A percentile compares a stretch with the other conserved stretches of the same genome.
Evolutionary conservation across 2,113 vertebrate genomes (phyloP).

Genomic region (Balaenoptera acutorostrata): DNA sequence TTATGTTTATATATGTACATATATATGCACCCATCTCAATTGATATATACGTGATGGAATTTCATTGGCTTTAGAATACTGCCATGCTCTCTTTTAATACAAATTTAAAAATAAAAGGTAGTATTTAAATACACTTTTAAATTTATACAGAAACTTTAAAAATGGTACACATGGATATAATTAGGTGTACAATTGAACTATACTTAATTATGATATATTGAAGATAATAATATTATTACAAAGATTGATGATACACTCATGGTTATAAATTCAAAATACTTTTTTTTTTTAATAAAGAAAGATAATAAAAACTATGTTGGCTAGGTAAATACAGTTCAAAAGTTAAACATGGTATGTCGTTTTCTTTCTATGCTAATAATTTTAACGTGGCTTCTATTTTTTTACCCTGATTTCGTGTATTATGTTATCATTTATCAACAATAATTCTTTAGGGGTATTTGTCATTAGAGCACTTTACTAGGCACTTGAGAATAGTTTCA

Average conservation of each 20-base stretch:
- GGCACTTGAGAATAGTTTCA: neutral
- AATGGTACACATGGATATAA: neutral
- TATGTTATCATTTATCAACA: neutral
- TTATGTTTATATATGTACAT: constrained; percentile 34
- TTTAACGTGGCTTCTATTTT: neutral
- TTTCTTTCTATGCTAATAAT: neutral
- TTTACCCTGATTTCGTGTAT: neutral
- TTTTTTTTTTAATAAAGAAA: neutral
- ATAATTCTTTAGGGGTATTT: neutral
- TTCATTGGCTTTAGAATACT: neutral
- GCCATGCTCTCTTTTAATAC: neutral
- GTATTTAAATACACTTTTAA: neutral
- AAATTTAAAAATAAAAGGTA: neutral
- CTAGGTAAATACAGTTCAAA: neutral
- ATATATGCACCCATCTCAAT: neutral
- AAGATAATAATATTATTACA: neutral
- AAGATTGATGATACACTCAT: neutral
- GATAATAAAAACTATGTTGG: neutral
- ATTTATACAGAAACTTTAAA: neutral
- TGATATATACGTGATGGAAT: neutral
- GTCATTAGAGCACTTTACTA: neutral
- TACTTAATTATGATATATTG: neutral
- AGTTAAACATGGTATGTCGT: neutral
- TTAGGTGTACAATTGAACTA: neutral
- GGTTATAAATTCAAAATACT: neutral